Conservation (phyloP, 2,888 invertebrate genomes). For the Lymantria dispar region DNA sequence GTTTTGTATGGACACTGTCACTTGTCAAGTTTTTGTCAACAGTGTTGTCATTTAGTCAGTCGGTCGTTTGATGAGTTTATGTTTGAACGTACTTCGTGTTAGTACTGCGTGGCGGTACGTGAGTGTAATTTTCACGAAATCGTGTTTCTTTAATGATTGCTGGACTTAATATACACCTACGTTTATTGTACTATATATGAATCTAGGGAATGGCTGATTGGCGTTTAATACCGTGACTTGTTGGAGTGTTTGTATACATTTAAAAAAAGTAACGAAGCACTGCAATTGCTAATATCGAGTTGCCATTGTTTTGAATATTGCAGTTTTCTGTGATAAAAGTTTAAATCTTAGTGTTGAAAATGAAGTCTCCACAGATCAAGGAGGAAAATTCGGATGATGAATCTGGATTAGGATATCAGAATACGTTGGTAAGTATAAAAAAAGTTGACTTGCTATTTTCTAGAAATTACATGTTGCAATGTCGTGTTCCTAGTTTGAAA, state of each 20-base stretch:
- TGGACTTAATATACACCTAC: slow-evolving; percentile 59
- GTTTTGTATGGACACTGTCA: slow-evolving; percentile 59
- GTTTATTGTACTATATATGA: slow-evolving; percentile 42
- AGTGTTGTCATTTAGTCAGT: slow-evolving; percentile 47
- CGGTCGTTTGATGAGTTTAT: slow-evolving; percentile 61
- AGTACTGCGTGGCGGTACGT: slow-evolving; percentile 36
- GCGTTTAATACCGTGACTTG: slow-evolving; percentile 52
- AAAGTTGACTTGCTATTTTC: slow-evolving; percentile 58
- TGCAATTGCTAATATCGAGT: slow-evolving; percentile 23
- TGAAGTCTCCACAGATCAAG: slow-evolving; percentile 62
- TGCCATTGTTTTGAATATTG: slow-evolving; percentile 56
- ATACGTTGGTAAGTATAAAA: slow-evolving; percentile 84
- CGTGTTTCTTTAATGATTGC: slow-evolving; percentile 74
- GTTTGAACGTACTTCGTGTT: slow-evolving; percentile 55
- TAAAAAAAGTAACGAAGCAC: slow-evolving; percentile 36
- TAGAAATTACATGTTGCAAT: slow-evolving; percentile 39
- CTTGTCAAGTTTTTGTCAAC: slow-evolving; percentile 44
- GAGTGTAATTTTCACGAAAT: slow-evolving; percentile 69
- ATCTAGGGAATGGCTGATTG: slow-evolving; percentile 52
- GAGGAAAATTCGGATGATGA: slow-evolving; percentile 82
- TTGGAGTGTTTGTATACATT: slow-evolving; percentile 41
- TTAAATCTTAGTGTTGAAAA: slow-evolving; percentile 46
- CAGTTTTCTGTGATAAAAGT: slow-evolving; percentile 48
- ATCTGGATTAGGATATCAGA: slow-evolving; percentile 86
- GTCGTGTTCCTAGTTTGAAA: slow-evolving; percentile 24